phyloP scores from a whole-genome alignment of 2,888 invertebrate genomes.

The Carabus problematicus region DNA sequence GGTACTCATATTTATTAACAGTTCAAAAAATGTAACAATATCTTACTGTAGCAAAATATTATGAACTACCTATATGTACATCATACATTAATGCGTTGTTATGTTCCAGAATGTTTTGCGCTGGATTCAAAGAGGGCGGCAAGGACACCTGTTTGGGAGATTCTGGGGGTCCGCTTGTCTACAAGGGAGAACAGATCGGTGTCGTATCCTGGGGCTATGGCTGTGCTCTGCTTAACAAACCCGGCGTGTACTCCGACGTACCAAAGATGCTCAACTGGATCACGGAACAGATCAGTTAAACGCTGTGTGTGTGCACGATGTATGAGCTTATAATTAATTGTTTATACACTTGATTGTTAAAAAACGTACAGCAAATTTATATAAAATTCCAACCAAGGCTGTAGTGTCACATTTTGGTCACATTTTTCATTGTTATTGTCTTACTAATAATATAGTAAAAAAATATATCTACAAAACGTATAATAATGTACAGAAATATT shows the following conservation, averaged over 20 bases:
- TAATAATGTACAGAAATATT: too few species aligned
- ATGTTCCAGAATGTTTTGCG: not conserved
- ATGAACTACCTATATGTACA: not conserved
- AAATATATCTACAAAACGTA: too few species aligned
- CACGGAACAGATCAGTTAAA: not conserved
- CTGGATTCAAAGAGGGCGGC: not conserved
- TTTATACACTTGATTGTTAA: too few species aligned
- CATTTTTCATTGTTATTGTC: too few species aligned
- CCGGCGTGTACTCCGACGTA: not conserved
- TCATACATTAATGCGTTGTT: not conserved
- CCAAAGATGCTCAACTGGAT: not conserved
- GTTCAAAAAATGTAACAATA: too few species aligned
- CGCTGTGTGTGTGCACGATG: not conserved
- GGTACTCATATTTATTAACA: too few species aligned
- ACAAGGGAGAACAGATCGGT: not conserved
- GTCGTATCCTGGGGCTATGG: constrained; percentile 4
- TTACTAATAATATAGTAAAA: too few species aligned
- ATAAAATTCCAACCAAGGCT: too few species aligned
- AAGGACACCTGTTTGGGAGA: not conserved
- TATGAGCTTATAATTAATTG: too few species aligned
- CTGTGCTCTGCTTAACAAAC: not conserved
- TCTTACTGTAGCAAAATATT: too few species aligned
- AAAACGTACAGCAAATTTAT: too few species aligned
- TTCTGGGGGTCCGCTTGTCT: not conserved
- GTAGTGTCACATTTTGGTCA: too few species aligned